phyloP scores from a whole-genome alignment of 2,797 vertebrate species.

The Rhodeus uyekii region DNA sequence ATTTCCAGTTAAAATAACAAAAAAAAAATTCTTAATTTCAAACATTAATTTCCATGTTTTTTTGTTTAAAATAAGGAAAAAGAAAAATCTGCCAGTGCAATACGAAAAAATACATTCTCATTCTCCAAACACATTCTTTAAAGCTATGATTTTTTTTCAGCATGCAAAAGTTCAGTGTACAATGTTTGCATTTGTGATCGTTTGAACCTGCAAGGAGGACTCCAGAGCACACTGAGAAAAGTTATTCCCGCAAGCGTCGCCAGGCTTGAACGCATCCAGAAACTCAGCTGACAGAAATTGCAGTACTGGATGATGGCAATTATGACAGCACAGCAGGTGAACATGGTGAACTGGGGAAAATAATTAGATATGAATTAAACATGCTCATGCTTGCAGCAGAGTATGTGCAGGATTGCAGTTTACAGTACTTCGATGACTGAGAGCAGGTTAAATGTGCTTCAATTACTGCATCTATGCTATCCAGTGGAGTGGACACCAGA shows the following conservation, averaged over 20 bases:
- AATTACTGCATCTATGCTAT: not conserved
- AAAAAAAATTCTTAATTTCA: too few species aligned
- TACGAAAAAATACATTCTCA: not conserved
- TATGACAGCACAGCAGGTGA: conserved; percentile 88
- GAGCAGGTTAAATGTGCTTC: not conserved
- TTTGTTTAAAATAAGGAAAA: not conserved
- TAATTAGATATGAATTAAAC: conserved; percentile 9
- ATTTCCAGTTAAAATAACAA: not conserved
- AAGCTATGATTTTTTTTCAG: not conserved
- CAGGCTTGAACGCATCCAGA: conserved; percentile 95
- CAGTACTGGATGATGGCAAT: conserved; percentile 94
- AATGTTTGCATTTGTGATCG: not conserved
- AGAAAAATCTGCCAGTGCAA: not conserved
- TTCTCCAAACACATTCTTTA: not conserved
- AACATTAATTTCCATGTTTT: too few species aligned
- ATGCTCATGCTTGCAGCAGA: not conserved
- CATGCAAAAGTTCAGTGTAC: not conserved
- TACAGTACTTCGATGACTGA: not conserved
- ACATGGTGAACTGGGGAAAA: conserved; percentile 82
- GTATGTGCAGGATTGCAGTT: not conserved
- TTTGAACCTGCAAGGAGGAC: conserved; percentile 72
- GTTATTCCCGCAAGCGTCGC: conserved; percentile 84
- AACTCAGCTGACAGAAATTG: conserved; percentile 98
- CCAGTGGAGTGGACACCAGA: not conserved
- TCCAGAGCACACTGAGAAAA: conserved; percentile 85